Evolutionary conservation across 2,113 vertebrate species (phyloP).

Genomic region (Charadrius vociferus): DNA sequence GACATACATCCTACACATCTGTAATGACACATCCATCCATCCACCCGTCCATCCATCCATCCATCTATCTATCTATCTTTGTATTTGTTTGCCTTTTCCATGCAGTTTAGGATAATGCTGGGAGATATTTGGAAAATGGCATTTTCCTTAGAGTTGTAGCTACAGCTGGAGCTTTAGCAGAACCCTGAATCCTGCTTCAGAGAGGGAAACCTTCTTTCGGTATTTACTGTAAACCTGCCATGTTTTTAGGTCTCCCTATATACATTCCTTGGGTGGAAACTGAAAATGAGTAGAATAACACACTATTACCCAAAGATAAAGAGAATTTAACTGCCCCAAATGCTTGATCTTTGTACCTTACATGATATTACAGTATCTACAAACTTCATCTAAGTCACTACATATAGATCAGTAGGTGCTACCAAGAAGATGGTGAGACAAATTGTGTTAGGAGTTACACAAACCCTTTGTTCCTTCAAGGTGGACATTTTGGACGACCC

Average conservation of each 20-base stretch:
- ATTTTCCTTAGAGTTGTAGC: not conserved
- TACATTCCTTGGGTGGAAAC: not conserved
- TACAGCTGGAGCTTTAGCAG: not conserved
- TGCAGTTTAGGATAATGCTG: not conserved
- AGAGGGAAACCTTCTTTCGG: not conserved
- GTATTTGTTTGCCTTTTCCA: not conserved
- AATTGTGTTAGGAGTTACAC: not conserved
- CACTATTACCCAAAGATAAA: not conserved
- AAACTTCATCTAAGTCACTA: not conserved
- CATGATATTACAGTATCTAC: not conserved
- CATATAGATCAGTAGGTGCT: not conserved
- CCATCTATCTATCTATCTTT: too few species aligned
- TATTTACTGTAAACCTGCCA: not conserved
- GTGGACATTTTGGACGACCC: not conserved
- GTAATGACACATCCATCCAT: too few species aligned
- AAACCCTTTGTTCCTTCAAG: not conserved
- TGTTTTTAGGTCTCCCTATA: not conserved
- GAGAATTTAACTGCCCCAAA: not conserved
- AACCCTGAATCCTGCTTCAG: not conserved
- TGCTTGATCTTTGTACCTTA: not conserved
- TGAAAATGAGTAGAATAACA: not conserved
- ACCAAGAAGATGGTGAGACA: not conserved
- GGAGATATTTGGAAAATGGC: not conserved
- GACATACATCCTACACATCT: not conserved
- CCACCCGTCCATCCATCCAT: not conserved